phyloP scores from a whole-genome alignment of 2,888 invertebrate genomes.

The Caenorhabditis sp. region DNA sequence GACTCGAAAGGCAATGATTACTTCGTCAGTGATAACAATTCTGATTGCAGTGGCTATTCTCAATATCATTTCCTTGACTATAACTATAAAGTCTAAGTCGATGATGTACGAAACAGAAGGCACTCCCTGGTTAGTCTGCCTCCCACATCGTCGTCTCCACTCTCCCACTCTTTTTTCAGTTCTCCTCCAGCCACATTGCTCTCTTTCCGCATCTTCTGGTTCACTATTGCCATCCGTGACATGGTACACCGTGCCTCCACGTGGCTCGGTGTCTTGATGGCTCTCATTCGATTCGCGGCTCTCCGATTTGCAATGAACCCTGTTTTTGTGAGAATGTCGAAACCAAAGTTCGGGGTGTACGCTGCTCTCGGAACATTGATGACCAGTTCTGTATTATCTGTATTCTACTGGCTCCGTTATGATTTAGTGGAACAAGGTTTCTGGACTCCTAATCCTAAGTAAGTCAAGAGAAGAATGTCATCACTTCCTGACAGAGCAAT shows the following conservation, averaged over 20 bases:
- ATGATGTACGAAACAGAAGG: constrained; percentile 31
- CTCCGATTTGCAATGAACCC: constrained; percentile 13
- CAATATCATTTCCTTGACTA: constrained; percentile 19
- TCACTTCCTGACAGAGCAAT: not conserved
- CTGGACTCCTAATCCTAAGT: constrained; percentile 4
- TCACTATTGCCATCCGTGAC: constrained; percentile 21
- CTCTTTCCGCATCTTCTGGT: constrained; percentile 8
- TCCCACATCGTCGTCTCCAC: not conserved
- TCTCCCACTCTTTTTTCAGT: not conserved
- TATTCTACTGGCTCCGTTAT: constrained; percentile 30
- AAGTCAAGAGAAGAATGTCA: too few relatives aligned
- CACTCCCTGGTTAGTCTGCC: not conserved
- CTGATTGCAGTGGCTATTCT: constrained; percentile 3
- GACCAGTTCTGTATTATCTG: constrained; percentile 10
- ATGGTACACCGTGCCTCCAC: constrained; percentile 20
- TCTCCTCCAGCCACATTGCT: constrained; percentile 8
- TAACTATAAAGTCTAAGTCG: constrained; percentile 14
- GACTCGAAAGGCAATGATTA: constrained; percentile 14
- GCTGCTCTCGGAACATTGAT: constrained; percentile 6
- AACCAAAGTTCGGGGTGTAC: not conserved
- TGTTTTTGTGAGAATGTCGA: not conserved
- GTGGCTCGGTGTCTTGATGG: constrained; percentile 39
- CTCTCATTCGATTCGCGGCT: constrained; percentile 16
- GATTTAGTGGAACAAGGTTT: not conserved
- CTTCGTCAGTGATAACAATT: constrained; percentile 26